Conservation (phyloP, 1,140 invertebrate species). For the Drosophila tani region DNA sequence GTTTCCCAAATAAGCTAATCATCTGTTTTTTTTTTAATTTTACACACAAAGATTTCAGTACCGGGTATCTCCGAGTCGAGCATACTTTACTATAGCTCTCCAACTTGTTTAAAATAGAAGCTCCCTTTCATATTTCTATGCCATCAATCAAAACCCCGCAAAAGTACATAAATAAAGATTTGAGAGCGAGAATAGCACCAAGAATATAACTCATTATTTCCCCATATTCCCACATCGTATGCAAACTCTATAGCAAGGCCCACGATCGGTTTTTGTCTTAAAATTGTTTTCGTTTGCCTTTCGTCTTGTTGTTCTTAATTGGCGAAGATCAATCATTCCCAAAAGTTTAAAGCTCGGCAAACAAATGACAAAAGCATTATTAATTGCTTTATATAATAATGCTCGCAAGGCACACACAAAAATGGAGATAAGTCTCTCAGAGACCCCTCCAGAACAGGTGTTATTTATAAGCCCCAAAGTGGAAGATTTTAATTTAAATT, state of each 20-base stretch:
- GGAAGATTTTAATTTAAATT: not conserved
- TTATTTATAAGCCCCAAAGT: conserved; percentile 1
- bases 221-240: conserved; percentile 32
- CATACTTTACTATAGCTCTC: not conserved
- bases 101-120: not conserved
- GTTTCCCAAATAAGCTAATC: too few relatives aligned
- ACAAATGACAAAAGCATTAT: conserved; percentile 24
- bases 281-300: conserved; percentile 6
- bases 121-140: conserved; percentile 4
- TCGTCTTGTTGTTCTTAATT: conserved; percentile 2
- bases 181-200: not conserved
- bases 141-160: conserved; percentile 16
- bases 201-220: conserved; percentile 7
- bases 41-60: too few relatives aligned
- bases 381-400: conserved; percentile 18
- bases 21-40: too few relatives aligned
- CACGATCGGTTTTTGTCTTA: conserved; percentile 18
- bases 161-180: not conserved
- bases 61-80: too few relatives aligned
- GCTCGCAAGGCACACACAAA: conserved; percentile 1
- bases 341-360: conserved; percentile 4
- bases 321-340: conserved; percentile 27
- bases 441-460: conserved; percentile 4
- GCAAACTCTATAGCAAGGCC: not conserved
- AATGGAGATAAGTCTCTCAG: not conserved